Conservation (phyloP, 1,140 invertebrate genomes). For the Ceratoteleas bidentatus region DNA sequence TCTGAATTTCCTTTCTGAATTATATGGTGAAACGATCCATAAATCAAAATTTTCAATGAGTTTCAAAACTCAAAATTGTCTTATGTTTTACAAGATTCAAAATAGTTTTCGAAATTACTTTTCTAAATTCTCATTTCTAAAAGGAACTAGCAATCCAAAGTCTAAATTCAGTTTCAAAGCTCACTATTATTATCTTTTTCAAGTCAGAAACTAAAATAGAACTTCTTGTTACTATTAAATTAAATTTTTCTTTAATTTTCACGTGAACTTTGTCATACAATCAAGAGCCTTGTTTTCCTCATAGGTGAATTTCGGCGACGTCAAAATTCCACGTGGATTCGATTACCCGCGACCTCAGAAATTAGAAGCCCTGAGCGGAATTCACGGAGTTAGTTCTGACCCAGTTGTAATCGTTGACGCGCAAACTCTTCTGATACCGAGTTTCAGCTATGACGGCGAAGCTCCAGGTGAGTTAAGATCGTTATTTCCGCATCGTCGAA, state of each 20-base stretch:
- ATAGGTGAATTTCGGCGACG: constrained; percentile 95
- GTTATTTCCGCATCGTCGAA: background rate
- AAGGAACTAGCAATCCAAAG: too few species aligned
- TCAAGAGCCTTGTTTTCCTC: constrained; percentile 10
- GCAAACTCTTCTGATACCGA: constrained; percentile 92
- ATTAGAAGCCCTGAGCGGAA: constrained; percentile 87
- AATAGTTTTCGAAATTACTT: too few species aligned
- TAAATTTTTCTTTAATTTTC: background rate
- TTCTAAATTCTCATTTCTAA: too few species aligned
- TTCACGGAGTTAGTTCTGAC: constrained; percentile 92
- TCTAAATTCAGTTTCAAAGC: too few species aligned
- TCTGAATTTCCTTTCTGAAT: too few species aligned
- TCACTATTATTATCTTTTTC: too few species aligned
- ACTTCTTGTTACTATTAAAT: too few species aligned
- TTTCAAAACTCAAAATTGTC: too few species aligned
- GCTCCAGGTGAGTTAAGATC: constrained; percentile 87
- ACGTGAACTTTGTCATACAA: background rate
- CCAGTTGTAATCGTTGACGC: constrained; percentile 93
- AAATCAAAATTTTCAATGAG: too few species aligned
- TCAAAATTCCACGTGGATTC: constrained; percentile 88
- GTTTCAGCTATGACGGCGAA: constrained; percentile 94
- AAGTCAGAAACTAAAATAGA: too few species aligned
- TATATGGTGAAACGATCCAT: too few species aligned
- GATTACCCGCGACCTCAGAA: constrained; percentile 92
- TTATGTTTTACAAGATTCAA: too few species aligned